Base-by-base conservation (phyloP, 2,113 vertebrate species). In the Amblyornis subalaris region DNA sequence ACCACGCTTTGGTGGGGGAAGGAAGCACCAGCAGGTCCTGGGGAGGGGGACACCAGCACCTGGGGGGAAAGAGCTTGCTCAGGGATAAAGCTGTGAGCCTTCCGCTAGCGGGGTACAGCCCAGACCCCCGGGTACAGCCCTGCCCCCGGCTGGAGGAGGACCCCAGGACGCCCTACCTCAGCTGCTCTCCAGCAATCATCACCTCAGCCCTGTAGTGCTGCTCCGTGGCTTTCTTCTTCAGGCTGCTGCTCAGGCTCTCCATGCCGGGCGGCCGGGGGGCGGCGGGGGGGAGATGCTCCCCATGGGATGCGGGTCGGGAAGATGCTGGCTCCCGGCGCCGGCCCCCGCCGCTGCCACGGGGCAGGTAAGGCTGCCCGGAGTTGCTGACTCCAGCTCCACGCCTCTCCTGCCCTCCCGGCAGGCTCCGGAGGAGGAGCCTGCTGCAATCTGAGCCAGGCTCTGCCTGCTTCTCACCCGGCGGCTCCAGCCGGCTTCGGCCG, bases 121-220 rank as follows among this genome's bases (percentile, higher is more conserved):
- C 45, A 0, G 58, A 89, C 10, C 45, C 48, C 23, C 73, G 35
- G 26, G 29, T 7, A 12, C 50, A 67, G 66, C 88, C 61, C 45
- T 75, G 73, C 12, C 76, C 29, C 66, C 38, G 35, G 44, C 60
- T 5, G 48, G 9, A 45, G 61, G 19, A 71, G 47, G 2, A 14
- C 22, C 84, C 85, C 74, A 11, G 15, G 25, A 24, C 67, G 75
- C 86, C 74, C 18, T 98, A 99, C 98, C 98, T 98, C 85, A 99
- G 98, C 33, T 99, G 98, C 87, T 99, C 99, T 84, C 98, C 98
- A 28, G 98, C 98, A 48, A 98, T 98, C 98, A 98, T 98, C 83
- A 98, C 97, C 95, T 99, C 98, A 4, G 97, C 97, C 82, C 98
- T 97, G 84, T 98, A 97, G 45, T 98, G 98, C 70, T 97, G 96